Evolutionary conservation across 2,797 vertebrate species (phyloP).

Genomic region (Loris lydekkerianus): DNA sequence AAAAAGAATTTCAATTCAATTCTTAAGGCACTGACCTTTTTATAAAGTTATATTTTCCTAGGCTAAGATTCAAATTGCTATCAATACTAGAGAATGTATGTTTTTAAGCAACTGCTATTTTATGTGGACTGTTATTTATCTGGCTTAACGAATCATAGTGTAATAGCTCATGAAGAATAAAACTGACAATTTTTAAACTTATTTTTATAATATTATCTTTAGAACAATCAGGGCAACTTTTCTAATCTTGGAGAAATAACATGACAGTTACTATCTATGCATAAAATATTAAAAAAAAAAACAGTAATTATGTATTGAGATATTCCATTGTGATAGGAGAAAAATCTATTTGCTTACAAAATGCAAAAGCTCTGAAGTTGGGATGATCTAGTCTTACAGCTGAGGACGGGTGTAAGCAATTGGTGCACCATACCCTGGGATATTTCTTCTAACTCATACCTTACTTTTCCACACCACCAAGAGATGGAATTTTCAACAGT

Average conservation of each 20-base stretch:
- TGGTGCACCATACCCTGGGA: neutral
- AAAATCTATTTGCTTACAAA: neutral
- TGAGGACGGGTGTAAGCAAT: neutral
- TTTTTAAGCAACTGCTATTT: neutral
- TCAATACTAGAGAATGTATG: neutral
- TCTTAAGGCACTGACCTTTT: constrained; percentile 16
- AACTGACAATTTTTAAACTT: constrained; percentile 4
- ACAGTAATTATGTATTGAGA: neutral
- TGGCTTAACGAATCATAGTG: neutral
- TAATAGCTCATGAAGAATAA: constrained; percentile 8
- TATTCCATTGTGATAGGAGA: neutral
- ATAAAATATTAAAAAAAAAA: constrained; percentile 34
- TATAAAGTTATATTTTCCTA: constrained; percentile 46
- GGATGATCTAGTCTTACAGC: neutral
- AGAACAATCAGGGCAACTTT: constrained; percentile 12
- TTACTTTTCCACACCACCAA: neutral
- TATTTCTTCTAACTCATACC: neutral
- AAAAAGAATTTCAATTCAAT: neutral
- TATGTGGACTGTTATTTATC: neutral
- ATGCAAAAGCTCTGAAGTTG: neutral
- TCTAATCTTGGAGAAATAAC: neutral
- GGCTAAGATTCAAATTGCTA: constrained; percentile 30
- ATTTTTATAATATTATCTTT: constrained; percentile 33
- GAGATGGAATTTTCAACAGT: constrained; percentile 15
- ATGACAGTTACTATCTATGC: neutral